Evolutionary conservation across 2,113 vertebrate species (phyloP).

Genomic region (Ancistrus triradiatus): DNA sequence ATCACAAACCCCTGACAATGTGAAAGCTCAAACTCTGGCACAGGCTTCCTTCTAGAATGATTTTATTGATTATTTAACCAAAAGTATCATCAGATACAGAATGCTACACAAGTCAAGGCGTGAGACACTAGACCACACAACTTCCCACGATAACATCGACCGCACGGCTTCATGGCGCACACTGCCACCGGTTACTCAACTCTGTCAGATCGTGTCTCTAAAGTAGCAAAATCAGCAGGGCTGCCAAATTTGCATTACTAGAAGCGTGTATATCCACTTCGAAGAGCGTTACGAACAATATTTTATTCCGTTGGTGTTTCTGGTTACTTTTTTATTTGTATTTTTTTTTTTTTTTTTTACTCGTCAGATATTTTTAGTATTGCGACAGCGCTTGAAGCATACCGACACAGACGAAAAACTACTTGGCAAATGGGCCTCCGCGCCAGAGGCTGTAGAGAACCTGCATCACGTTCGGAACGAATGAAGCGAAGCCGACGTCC

Average conservation of each 20-base stretch:
- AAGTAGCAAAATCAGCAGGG: conserved; percentile 76
- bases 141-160: conserved; percentile 40
- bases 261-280: conserved; percentile 43
- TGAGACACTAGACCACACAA: conserved; percentile 57
- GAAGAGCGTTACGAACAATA: conserved; percentile 65
- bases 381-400: conserved; percentile 59
- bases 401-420: conserved; percentile 60
- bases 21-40: not conserved
- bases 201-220: conserved; percentile 41
- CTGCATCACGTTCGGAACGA: conserved; percentile 65
- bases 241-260: conserved; percentile 64
- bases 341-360: conserved; percentile 44
- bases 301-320: conserved; percentile 43
- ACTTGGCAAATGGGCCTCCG: conserved; percentile 66
- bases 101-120: conserved; percentile 68
- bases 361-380: conserved; percentile 51
- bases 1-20: too few species aligned
- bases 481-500: conserved; percentile 58
- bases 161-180: conserved; percentile 43
- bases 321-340: too few species aligned
- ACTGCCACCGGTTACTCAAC: not conserved
- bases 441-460: conserved; percentile 54
- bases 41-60: conserved; percentile 58
- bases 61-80: conserved; percentile 78
- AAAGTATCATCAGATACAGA: conserved; percentile 68